These are phyloP conservation scores for Sminthurides aquaticus DNA, from an alignment of 2,888 invertebrate species.

Conservation along the genomic window DNA sequence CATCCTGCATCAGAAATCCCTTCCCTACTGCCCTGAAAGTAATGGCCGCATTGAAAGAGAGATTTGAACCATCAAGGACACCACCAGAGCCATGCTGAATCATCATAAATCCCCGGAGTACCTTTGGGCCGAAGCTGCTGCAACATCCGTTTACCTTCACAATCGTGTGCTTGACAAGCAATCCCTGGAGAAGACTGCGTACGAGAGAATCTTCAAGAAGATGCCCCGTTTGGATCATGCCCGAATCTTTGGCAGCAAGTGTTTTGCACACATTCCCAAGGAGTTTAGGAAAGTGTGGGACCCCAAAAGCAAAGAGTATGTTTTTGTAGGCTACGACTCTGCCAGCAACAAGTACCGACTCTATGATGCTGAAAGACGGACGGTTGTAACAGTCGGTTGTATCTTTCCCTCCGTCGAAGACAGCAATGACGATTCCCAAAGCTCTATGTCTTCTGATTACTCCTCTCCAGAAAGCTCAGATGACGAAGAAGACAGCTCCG, in stretches of 20 bases:
- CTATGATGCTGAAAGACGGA: background rate
- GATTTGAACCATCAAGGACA: conserved; percentile 9
- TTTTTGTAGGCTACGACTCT: conserved; percentile 1
- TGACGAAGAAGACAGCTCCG: too few species aligned
- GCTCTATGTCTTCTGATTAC: too few species aligned
- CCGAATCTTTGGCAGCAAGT: conserved; percentile 2
- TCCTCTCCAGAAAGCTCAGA: too few species aligned
- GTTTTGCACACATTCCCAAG: background rate
- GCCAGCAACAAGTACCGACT: conserved; percentile 3
- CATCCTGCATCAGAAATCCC: conserved; percentile 44
- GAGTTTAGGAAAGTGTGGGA: background rate
- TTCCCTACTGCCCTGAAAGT: conserved; percentile 44
- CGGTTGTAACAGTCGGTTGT: background rate
- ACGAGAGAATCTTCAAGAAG: conserved; percentile 2
- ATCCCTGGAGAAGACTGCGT: background rate
- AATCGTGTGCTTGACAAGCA: conserved; percentile 4
- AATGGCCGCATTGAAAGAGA: conserved; percentile 29
- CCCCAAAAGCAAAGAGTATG: conserved; percentile 4
- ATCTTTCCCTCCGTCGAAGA: conserved; percentile 4
- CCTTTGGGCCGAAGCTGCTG: conserved; percentile 10
- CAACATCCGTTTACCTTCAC: background rate
- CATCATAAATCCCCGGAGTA: background rate
- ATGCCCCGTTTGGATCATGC: background rate
- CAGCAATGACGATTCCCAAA: background rate
- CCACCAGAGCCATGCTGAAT: conserved; percentile 6